Evolutionary conservation across 2,113 vertebrate genomes (phyloP), one percentile per base, ranked within the genome.

Genomic region (Melospiza melodia): DNA sequence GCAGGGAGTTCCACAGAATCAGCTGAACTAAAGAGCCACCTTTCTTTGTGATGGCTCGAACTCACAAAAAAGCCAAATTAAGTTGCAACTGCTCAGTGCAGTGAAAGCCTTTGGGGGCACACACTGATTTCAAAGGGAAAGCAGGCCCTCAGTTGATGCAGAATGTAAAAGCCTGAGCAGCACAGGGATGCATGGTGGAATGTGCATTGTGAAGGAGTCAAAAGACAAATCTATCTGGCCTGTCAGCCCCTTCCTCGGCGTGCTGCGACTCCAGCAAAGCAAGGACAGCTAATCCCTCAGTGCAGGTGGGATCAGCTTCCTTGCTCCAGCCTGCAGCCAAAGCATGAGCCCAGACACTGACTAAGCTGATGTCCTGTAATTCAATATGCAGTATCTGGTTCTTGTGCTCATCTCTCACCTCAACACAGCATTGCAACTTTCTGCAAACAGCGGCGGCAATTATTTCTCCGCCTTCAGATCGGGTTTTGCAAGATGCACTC

Each of bases 231-330:
- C 89, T 95, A 31, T 71, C 65, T 48, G 94, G 78, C 72, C 46
- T 8, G 86, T 90, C 92, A 90, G 89, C 65, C n/a, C 59, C 96
- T 95, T 89, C 91, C 95, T 65, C 22, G 0, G 90, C 82, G 11
- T 23, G 85, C 96, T 80, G 90, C 79, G 78, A 11, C 87, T 69
- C 88, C 37, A 55, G 89, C 2, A 12, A 75, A 28, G 3, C 44
- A 58, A 17, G 78, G 89, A 87, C 76, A 94, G 93, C 59, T 95
- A 94, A 97, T 94, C 96, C 94, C 93, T 84, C 93, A 41, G 23
- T 87, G 89, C 43, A 52, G 86, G 94, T 37, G 57, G 80, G 96
- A 95, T 97, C 96, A 87, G 94, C 96, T 95, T 97, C 95, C 95
- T 31, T 84, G 61, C 80, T 72, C 91, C 22, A 81, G 48, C 80